A percentile compares a stretch with the other conserved stretches of the same genome.
phyloP scores from a whole-genome alignment of 2,888 invertebrate species.

The Pyrochroa serraticornis region DNA sequence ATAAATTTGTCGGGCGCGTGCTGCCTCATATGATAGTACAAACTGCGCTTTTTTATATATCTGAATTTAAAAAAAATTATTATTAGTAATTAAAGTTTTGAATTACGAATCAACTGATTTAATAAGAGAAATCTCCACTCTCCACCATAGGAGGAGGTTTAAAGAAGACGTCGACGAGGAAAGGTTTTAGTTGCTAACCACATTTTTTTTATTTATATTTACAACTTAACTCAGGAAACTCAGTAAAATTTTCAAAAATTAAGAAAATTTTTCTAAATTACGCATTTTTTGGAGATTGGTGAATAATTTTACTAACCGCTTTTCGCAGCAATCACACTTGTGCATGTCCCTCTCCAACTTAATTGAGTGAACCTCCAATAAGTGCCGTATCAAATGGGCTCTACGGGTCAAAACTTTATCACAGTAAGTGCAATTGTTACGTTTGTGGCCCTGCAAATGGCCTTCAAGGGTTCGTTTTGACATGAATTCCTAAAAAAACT shows the following conservation, averaged over 20 bases:
- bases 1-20: slow-evolving; percentile 48
- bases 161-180: too few species aligned
- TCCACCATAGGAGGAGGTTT: too few species aligned
- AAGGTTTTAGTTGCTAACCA: neutral
- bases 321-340: slow-evolving; percentile 39
- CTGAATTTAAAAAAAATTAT: too few species aligned
- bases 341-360: slow-evolving; percentile 35
- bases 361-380: slow-evolving; percentile 46
- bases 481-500: slow-evolving; percentile 45
- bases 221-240: too few species aligned
- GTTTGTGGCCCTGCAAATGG: slow-evolving; percentile 51
- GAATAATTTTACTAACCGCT: slow-evolving; percentile 24
- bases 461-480: slow-evolving; percentile 50
- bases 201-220: too few species aligned
- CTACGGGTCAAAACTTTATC: slow-evolving; percentile 50
- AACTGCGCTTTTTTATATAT: slow-evolving; percentile 37
- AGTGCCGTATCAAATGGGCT: slow-evolving; percentile 49
- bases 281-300: too few species aligned
- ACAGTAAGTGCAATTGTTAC: slow-evolving; percentile 53
- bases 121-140: too few species aligned
- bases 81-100: neutral
- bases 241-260: too few species aligned
- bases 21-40: slow-evolving; percentile 50
- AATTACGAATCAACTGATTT: too few species aligned
- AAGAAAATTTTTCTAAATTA: too few species aligned